A percentile compares a stretch with the other conserved stretches of the same genome.
Evolutionary conservation across 2,113 vertebrate species (phyloP).

Genomic region (Manacus vitellinus): DNA sequence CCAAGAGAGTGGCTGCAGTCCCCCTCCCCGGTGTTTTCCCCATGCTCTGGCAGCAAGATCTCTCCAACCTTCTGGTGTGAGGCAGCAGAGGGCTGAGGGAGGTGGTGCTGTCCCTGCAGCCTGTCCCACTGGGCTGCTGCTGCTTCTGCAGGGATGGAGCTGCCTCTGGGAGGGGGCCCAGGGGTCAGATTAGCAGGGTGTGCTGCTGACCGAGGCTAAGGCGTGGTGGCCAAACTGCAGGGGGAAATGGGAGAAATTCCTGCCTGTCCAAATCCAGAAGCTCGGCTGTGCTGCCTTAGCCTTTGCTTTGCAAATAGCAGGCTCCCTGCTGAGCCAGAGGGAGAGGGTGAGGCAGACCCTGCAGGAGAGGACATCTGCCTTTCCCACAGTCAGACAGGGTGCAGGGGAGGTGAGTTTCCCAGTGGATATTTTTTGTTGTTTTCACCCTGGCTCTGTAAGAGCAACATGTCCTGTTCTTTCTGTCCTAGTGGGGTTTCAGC

Average conservation of each 20-base stretch:
- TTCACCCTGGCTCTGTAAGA: background rate
- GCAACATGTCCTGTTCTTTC: background rate
- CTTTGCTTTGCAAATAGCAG: background rate
- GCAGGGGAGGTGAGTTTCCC: background rate
- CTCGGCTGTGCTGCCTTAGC: background rate
- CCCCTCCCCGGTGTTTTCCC: rapidly evolving
- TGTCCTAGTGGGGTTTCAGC: background rate
- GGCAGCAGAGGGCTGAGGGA: background rate
- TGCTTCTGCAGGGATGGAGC: background rate
- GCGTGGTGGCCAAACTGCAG: background rate
- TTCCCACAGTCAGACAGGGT: background rate
- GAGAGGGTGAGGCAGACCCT: background rate
- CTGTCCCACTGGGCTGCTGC: background rate
- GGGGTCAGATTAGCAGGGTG: background rate
- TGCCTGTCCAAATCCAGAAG: background rate
- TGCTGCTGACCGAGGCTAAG: background rate
- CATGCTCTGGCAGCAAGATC: background rate
- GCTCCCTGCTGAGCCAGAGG: background rate
- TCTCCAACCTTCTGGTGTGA: background rate
- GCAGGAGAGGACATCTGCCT: background rate
- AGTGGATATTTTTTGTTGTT: background rate
- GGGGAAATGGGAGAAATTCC: background rate
- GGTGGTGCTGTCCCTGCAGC: background rate
- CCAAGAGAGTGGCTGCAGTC: rapidly evolving
- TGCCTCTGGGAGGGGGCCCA: background rate